Evolutionary conservation across 2,797 vertebrate genomes (phyloP), one percentile per base, ranked within the genome.

Genomic region (Rostrhamus sociabilis): DNA sequence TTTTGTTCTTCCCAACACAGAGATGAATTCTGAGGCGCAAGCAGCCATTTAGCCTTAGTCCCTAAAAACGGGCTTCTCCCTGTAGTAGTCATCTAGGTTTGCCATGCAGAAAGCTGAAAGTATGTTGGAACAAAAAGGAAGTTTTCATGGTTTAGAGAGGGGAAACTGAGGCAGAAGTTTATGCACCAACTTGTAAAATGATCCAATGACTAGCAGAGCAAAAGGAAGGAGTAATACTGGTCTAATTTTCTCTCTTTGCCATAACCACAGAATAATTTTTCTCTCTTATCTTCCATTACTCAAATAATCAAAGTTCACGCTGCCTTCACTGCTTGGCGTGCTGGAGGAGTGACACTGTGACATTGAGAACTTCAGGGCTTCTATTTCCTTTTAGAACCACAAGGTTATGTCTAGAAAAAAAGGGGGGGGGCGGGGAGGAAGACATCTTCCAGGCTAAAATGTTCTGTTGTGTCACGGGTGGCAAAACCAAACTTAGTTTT

Each of bases 401-500:
- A 81, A 92, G 50, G 67, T 45, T 93, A 77, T 55, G 47, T 27
- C 47, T 18, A 68, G 79, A 90, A 80, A 68, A 78, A 43, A 8
- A 53, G 11, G 4, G 17, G 17, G 6, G 21, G 6, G 36, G 31
- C 11, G 38, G 38, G 38, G 12, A 38, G 31, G 10, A 62, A 91
- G 55, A 58, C 52, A 69, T 86, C 32, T 86, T 91, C 36, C 56
- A 50, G 58, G 50, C 8, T 93, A 85, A 96, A 97, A 96, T 55
- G 12, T 78, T 95, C 52, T 82, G 27, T 91, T 90, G 56, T 95
- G 96, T 88, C 56, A 95, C 88, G 73, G 52, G 73, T 93, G 95
- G 93, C 86, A 97, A 97, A 98, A 96, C 95, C 95, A 98, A 98
- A 98, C 97, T 97, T 98, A 98, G 98, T 97, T 98, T 98, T 98